Percentiles rank a stretch among this genome's conserved stretches.
phyloP scores from a whole-genome alignment of 2,113 vertebrate species.

The Nothoprocta perdicaria region DNA sequence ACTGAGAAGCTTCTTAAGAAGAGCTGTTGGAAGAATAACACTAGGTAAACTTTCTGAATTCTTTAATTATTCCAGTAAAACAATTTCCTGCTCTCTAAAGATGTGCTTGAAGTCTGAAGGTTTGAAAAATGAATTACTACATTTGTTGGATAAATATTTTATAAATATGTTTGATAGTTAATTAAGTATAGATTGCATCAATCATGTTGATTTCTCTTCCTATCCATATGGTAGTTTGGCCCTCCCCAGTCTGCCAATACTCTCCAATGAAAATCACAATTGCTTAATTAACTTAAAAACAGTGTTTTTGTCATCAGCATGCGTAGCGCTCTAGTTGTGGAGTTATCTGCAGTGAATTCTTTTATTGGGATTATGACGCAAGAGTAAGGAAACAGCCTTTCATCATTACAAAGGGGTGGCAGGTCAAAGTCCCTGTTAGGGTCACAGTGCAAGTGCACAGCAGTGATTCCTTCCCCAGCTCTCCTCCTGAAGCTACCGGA shows the following conservation, averaged over 20 bases:
- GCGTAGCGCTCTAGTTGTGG: neutral
- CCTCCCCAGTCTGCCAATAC: neutral
- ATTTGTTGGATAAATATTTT: neutral
- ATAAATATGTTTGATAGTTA: accelerated
- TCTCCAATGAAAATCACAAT: neutral
- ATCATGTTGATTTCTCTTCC: neutral
- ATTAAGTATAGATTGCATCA: neutral
- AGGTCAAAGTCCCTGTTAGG: neutral
- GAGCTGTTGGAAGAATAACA: neutral
- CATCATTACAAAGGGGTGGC: neutral
- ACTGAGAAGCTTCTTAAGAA: neutral
- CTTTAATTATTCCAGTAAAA: neutral
- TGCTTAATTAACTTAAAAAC: neutral
- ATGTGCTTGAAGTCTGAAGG: neutral
- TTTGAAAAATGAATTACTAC: neutral
- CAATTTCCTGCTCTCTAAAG: neutral
- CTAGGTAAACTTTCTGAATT: neutral
- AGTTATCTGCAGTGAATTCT: neutral
- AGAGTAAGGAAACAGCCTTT: neutral
- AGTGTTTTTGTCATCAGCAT: neutral
- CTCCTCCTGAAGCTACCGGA: neutral
- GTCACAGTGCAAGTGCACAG: neutral
- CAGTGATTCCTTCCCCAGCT: neutral
- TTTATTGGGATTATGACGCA: neutral
- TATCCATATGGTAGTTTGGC: accelerated